Evolutionary conservation across 2,797 vertebrate species (phyloP).

Genomic region (Phoebastria nigripes): DNA sequence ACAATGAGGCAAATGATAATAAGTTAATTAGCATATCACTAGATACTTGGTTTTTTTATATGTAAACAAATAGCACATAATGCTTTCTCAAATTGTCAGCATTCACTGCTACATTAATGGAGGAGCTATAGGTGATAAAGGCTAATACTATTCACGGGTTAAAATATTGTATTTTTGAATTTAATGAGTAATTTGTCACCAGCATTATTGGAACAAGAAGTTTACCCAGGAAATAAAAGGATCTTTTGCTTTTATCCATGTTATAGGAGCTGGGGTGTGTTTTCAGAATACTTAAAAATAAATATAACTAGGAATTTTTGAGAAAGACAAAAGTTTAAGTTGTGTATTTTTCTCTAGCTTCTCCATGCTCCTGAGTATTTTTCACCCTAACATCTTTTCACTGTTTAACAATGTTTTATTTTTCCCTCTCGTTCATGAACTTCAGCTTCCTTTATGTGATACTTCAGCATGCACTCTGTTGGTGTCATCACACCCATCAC

Average conservation of each 20-base stretch:
- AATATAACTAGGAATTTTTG: background rate
- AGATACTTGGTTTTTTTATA: background rate
- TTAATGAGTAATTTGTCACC: background rate
- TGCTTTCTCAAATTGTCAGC: background rate
- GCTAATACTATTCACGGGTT: background rate
- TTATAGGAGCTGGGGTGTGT: background rate
- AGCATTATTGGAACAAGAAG: background rate
- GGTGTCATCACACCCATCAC: slow-evolving; percentile 64
- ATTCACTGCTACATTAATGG: background rate
- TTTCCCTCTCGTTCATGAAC: slow-evolving; percentile 58
- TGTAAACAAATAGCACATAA: background rate
- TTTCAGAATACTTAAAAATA: background rate
- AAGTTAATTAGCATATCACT: background rate
- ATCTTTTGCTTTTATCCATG: background rate
- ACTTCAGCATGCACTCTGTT: slow-evolving; percentile 62
- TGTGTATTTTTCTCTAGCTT: background rate
- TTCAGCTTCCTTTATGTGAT: slow-evolving; percentile 65
- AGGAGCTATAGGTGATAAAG: background rate
- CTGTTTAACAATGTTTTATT: slow-evolving; percentile 59
- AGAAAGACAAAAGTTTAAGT: background rate
- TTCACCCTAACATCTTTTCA: background rate
- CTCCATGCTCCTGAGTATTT: slow-evolving; percentile 19
- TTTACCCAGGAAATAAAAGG: background rate
- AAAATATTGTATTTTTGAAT: background rate
- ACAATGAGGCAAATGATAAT: background rate